Evolutionary conservation across 2,797 vertebrate species (phyloP), one percentile per base, ranked within the genome.

Genomic region (Atherinosoma microstoma): DNA sequence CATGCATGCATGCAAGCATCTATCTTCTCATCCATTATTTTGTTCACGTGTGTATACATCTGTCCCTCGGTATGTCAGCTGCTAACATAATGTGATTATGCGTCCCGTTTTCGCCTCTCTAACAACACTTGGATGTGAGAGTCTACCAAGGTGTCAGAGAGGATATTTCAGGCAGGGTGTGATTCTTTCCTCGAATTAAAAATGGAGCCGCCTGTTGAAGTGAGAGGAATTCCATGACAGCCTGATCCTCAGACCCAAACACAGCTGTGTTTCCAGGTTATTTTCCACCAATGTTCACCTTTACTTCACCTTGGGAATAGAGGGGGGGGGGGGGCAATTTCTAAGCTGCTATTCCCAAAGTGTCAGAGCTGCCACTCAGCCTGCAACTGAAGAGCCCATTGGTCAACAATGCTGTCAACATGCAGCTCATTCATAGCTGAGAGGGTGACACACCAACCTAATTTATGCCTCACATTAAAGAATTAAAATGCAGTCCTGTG

Each of bases 31-130:
- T 70, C 58, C 60, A 61, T 87, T 60, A 45, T 20, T 34, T 66
- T 24, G 30, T 53, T 32, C 54, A 20, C 54, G 24, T 64, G 64
- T 62, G 54, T 42, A 42, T 76, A 64, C 54, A 63, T 78, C 22
- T 13, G 2, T 78, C 78, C 56, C 68, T 75, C 34, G 1, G 59
- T 65, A n/a, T 87, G 87, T 84, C 89, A 89, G 65, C 56, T 89
- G 87, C 84, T 83, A 90, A 91, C 83, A 83, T 90, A 85, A 92
- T 86, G 88, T 86, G 88, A 91, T 90, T 88, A 84, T 76, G 69
- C 22, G 35, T 92, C 87, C 90, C 84, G 88, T 92, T 93, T 91
- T 86, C 45, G 27, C 85, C 78, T 88, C 64, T 65, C 79, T 64
- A 91, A 86, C 89, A 89, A 91, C 90, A 91, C 92, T 86, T 84